Percentiles rank a stretch among this genome's conserved stretches.
phyloP scores from a whole-genome alignment of 1,140 invertebrate species.

The Laupala kohalensis region DNA sequence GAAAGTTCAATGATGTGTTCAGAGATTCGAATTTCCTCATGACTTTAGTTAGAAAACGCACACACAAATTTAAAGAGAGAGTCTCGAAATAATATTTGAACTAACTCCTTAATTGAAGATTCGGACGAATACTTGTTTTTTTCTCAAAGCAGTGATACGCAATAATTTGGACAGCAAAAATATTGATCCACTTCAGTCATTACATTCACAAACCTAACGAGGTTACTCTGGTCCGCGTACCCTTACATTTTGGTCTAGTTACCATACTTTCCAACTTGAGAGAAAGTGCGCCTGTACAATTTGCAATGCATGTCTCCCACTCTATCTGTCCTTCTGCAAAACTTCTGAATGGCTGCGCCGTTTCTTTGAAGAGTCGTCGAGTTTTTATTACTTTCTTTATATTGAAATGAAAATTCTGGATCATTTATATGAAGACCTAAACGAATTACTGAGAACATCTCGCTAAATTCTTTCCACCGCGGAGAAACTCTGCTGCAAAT shows the following conservation, averaged over 20 bases:
- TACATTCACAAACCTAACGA: too few relatives aligned
- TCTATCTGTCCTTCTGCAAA: background rate
- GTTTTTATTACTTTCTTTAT: background rate
- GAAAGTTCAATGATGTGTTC: too few relatives aligned
- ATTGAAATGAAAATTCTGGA: background rate
- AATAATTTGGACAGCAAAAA: too few relatives aligned
- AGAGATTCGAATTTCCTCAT: too few relatives aligned
- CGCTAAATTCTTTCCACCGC: background rate
- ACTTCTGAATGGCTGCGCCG: background rate
- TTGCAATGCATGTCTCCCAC: background rate
- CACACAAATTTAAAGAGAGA: too few relatives aligned
- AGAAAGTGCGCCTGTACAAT: background rate
- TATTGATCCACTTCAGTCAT: too few relatives aligned
- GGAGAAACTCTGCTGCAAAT: background rate
- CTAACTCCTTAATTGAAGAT: too few relatives aligned
- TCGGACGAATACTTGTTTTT: too few relatives aligned
- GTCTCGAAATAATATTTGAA: too few relatives aligned
- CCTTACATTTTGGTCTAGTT: background rate
- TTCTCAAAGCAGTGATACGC: too few relatives aligned
- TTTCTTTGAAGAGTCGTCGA: background rate
- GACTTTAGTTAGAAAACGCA: too few relatives aligned
- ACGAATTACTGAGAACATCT: background rate
- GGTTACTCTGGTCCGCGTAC: too few relatives aligned
- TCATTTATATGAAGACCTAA: background rate
- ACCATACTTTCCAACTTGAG: background rate